A percentile compares a stretch with the other conserved stretches of the same genome.
Evolutionary conservation across 2,113 vertebrate genomes (phyloP).

Genomic region (Indri indri): DNA sequence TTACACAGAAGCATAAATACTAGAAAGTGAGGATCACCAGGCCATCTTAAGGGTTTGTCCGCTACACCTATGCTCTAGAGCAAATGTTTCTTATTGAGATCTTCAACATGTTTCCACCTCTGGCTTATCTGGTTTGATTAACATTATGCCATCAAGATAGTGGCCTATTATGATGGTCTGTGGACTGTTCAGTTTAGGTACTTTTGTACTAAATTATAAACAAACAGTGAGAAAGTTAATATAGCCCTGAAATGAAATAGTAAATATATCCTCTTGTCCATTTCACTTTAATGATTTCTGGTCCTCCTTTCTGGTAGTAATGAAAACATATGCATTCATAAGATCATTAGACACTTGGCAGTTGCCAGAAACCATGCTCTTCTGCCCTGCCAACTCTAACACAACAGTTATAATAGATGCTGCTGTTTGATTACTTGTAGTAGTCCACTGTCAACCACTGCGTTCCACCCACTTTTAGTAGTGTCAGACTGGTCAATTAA

Average conservation of each 20-base stretch:
- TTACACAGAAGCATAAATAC: not conserved
- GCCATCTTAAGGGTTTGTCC: not conserved
- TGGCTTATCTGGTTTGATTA: not conserved
- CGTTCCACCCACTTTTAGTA: not conserved
- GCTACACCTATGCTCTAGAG: not conserved
- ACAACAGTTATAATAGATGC: not conserved
- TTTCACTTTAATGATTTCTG: not conserved
- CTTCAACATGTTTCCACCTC: not conserved
- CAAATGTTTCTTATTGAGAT: not conserved
- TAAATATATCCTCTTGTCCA: not conserved
- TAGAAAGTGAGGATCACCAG: fast-evolving
- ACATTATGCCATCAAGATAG: not conserved
- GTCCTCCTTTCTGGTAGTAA: not conserved
- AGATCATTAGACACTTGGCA: not conserved
- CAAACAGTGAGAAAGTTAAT: not conserved
- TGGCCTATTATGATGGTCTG: not conserved
- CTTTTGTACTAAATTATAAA: not conserved
- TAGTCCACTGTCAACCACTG: not conserved
- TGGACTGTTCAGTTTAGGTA: not conserved
- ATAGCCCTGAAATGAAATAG: not conserved
- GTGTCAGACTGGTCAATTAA: not conserved
- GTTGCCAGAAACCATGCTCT: not conserved
- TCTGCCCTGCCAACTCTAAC: not conserved
- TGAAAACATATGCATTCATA: not conserved
- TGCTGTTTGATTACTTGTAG: not conserved